These are phyloP conservation scores for Siniperca obscura DNA, from an alignment of 2,797 vertebrate genomes.

Conservation along the genomic window DNA sequence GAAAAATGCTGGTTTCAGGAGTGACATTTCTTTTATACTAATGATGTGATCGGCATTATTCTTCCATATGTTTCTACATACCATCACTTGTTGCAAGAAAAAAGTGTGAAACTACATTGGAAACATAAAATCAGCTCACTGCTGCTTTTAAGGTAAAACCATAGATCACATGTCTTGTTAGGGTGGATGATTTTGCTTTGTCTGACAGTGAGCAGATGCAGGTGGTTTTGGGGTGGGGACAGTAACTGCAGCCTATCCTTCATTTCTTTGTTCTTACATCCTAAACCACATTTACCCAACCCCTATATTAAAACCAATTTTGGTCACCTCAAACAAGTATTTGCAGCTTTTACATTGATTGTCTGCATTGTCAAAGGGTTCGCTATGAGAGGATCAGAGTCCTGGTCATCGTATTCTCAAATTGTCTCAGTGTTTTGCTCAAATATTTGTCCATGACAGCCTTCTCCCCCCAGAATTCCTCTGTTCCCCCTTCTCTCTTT, in stretches of 20 bases:
- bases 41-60: not conserved
- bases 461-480: conserved; percentile 31
- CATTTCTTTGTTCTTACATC: conserved; percentile 67
- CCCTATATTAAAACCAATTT: conserved; percentile 5
- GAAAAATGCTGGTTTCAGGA: not conserved
- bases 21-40: not conserved
- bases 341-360: not conserved
- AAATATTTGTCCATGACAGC: conserved; percentile 17
- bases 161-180: not conserved
- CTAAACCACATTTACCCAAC: conserved; percentile 16
- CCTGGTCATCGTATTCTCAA: not conserved
- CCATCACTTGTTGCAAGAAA: not conserved
- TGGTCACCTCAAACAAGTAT: conserved; percentile 25
- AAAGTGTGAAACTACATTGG: not conserved
- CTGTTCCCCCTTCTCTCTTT: conserved; percentile 55
- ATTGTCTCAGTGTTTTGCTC: not conserved
- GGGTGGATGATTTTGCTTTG: conserved; percentile 23
- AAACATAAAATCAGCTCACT: not conserved
- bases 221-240: conserved; percentile 65
- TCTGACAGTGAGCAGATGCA: conserved; percentile 38
- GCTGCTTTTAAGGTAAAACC: not conserved
- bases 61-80: not conserved
- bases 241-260: conserved; percentile 52
- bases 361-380: conserved; percentile 5
- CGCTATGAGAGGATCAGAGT: not conserved